Evolutionary conservation across 2,888 invertebrate genomes (phyloP).

Genomic region (Drosophila mayaguana): DNA sequence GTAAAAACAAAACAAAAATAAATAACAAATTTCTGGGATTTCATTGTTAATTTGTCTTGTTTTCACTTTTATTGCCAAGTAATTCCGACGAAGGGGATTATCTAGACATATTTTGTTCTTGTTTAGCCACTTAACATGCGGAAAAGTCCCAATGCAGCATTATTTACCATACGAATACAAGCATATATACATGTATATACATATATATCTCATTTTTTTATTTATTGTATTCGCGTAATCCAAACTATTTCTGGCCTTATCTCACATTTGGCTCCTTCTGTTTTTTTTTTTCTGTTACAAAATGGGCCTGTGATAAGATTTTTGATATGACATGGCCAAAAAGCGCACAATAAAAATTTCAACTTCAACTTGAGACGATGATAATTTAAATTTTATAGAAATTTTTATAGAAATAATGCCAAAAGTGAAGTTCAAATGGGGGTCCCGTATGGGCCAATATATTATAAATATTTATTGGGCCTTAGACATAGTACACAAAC

Average conservation of each 20-base stretch:
- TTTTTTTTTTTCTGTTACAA: slow-evolving; percentile 61
- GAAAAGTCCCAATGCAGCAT: slow-evolving; percentile 22
- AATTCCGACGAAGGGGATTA: slow-evolving; percentile 37
- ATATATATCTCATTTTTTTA: slow-evolving; percentile 21
- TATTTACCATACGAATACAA: slow-evolving; percentile 21
- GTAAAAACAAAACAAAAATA: slow-evolving; percentile 13
- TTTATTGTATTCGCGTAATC: slow-evolving; percentile 56
- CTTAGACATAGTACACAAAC: slow-evolving; percentile 16
- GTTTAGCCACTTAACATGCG: slow-evolving; percentile 18
- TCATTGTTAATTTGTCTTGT: slow-evolving; percentile 15
- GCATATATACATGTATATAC: slow-evolving; percentile 10
- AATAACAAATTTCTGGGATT: slow-evolving; percentile 46
- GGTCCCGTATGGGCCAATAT: slow-evolving; percentile 1
- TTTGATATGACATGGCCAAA: slow-evolving; percentile 55
- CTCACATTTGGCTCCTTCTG: slow-evolving; percentile 43
- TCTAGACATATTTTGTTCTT: not conserved
- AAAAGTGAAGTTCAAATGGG: slow-evolving; percentile 13
- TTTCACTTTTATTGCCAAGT: slow-evolving; percentile 44
- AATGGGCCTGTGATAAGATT: slow-evolving; percentile 68
- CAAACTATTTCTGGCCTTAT: slow-evolving; percentile 67
- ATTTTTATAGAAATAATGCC: slow-evolving; percentile 41
- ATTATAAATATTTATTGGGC: slow-evolving; percentile 34
- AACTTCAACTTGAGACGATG: slow-evolving; percentile 38
- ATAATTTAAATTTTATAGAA: slow-evolving; percentile 67
- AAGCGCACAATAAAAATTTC: not conserved